A percentile compares a stretch with the other conserved stretches of the same genome.
phyloP scores from a whole-genome alignment of 1,140 invertebrate species.

The Heliconius eleuchia region DNA sequence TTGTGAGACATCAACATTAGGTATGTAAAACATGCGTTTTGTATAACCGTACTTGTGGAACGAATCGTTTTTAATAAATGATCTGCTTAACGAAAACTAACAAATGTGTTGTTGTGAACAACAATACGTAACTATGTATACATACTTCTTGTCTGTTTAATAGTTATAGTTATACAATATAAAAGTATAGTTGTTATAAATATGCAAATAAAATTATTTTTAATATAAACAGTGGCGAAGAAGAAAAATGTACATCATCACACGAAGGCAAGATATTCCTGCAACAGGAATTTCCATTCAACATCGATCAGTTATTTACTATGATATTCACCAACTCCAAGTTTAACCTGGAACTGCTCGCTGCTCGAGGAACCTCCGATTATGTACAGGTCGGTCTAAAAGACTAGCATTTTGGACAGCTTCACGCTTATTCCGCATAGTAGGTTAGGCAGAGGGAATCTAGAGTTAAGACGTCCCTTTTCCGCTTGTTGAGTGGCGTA shows the following conservation, averaged over 20 bases:
- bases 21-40: too few relatives aligned
- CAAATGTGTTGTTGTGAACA: too few relatives aligned
- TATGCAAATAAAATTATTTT: background rate
- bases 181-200: too few relatives aligned
- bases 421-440: background rate
- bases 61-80: too few relatives aligned
- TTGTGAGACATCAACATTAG: too few relatives aligned
- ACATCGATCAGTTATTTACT: constrained; percentile 95
- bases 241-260: constrained; percentile 83
- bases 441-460: background rate
- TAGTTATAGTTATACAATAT: too few relatives aligned
- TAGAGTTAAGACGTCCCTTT: background rate
- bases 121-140: too few relatives aligned
- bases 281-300: constrained; percentile 88
- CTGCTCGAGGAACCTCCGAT: constrained; percentile 89
- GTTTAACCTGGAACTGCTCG: constrained; percentile 93
- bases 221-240: constrained; percentile 39
- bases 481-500: background rate
- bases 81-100: too few relatives aligned
- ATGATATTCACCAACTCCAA: constrained; percentile 95
- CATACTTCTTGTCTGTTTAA: too few relatives aligned
- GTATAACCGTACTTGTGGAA: too few relatives aligned
- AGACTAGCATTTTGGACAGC: background rate
- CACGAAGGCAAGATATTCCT: constrained; percentile 91
- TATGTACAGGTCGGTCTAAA: constrained; percentile 74